Evolutionary conservation across 2,888 invertebrate genomes (phyloP), one percentile per base, ranked within the genome.

Genomic region (Hirtodrosophila duncani): DNA sequence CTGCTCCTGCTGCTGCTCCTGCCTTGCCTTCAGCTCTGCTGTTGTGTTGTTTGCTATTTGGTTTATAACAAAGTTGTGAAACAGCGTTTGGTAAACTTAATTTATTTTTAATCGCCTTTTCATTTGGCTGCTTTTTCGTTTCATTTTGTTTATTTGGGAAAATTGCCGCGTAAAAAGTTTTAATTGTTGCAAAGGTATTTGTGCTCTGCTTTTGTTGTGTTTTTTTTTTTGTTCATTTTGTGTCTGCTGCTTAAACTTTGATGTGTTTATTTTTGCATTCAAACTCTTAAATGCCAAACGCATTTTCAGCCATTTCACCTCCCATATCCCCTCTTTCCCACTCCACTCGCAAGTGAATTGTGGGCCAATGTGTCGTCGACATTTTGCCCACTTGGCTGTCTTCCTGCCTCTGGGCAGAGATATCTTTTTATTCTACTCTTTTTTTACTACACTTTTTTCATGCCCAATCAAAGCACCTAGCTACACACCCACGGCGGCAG

Each of bases 81-180:
- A n/a, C n/a, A n/a, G n/a, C n/a, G n/a, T 57, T 56, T 68, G 58
- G 63, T 58, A 79, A 74, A 74, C 69, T 67, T 77, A 74, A 75
- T 75, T 75, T 80, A 77, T 79, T 79, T 74, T 75, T 79, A 75
- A 75, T 80, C 74, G 69, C 62, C 80, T 67, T 75, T 75, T 71
- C 79, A 75, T 79, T 79, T 63, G 63, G 70, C 50, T 18, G 53
- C 49, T 57, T 57, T 57, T 39, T 62, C 43, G 51, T 45, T 39
- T 39, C 75, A 77, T 72, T 80, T 77, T 52, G 52, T 30, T 56
- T 50, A 49, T 48, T 49, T 33, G 48, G 33, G 17, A 24, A 63
- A 61, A 68, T 66, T 60, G 64, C 45, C 37, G 61, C 77, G 66
- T 57, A 63, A 61, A 46, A 65, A 67, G 50, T 77, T 75, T 80